Conservation (phyloP, 2,797 vertebrate species). For the Megaceryle alcyon region DNA sequence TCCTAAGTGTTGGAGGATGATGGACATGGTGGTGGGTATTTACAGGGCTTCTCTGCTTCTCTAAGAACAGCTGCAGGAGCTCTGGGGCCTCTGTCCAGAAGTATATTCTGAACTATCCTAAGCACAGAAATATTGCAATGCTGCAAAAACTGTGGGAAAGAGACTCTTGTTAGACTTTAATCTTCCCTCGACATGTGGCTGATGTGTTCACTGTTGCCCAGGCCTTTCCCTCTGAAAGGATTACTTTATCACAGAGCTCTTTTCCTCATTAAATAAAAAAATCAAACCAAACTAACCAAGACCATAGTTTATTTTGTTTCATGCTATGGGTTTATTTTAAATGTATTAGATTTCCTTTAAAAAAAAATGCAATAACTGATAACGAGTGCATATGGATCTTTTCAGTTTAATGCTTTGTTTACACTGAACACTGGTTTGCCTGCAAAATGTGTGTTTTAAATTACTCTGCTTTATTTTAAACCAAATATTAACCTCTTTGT, state of each 20-base stretch:
- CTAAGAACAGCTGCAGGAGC: neutral
- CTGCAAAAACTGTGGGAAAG: conserved; percentile 46
- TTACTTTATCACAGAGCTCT: conserved; percentile 43
- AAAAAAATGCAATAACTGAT: conserved; percentile 60
- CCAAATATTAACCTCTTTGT: conserved; percentile 57
- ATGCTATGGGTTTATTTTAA: conserved; percentile 69
- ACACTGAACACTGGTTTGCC: conserved; percentile 61
- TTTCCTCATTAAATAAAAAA: conserved; percentile 60
- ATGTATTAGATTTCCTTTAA: conserved; percentile 59
- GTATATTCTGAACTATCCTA: neutral
- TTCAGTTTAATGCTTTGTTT: conserved; percentile 76
- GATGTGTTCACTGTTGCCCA: neutral
- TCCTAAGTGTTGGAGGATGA: neutral
- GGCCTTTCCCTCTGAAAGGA: conserved; percentile 22
- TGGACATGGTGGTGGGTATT: neutral
- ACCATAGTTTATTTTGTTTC: conserved; percentile 65
- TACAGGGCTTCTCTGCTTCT: neutral
- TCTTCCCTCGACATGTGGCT: conserved; percentile 27
- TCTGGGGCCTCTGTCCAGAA: neutral
- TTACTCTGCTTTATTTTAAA: conserved; percentile 50
- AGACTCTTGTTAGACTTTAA: neutral
- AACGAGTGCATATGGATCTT: conserved; percentile 69
- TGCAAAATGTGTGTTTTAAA: conserved; percentile 63
- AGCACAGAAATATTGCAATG: neutral
- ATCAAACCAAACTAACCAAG: conserved; percentile 65